Base-by-base conservation (phyloP, 2,888 invertebrate species). In the Callyntrura guangdongensis region DNA sequence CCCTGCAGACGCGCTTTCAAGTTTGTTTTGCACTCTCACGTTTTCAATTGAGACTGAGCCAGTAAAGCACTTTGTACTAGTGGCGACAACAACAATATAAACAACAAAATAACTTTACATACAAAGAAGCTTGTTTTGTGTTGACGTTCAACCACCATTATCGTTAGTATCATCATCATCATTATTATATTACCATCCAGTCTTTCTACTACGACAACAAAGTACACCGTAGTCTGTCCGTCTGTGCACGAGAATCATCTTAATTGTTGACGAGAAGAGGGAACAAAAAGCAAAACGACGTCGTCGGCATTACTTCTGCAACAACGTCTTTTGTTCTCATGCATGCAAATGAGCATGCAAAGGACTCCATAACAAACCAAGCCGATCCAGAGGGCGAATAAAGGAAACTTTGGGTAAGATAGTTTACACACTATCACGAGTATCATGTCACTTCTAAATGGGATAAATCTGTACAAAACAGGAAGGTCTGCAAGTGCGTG, bases 311-410 rank as follows among this genome's bases (percentile, higher is more conserved):
- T 36, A 6, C 36, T 36, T 36, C 79, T 56, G 27, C 56, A 56
- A 56, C 56, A 79, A 56, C 53, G 22, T 53, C 47, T 3, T 20
- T 53, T 79, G 56, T 25, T 27, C 22, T 25, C 56, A 14, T 56
- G 27, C 56, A 79, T 79, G 79, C 79, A 79, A 79, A 79, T 56
- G 25, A 56, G 79, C 79, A 79, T 79, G 77, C 47, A 47, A 36
- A 77, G 49, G 17, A 69, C 17, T 59, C 45, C 27, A 47, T 12
- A 53, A 14, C 20, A 74, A 9, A 47, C 4, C 47, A 22, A 5
- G 69, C 79, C n/a, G 27, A 81, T 6, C 61, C 9, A 11, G 36
- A 36, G 59, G 45, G 36, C 36, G 36, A 36, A 79, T 27, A 79
- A 27, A 79, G 56, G 11, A n/a, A n/a, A 36, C 59, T 45, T 61